These are phyloP conservation scores for Characodon lateralis DNA, from an alignment of 2,797 vertebrate genomes.

Conservation along the genomic window DNA sequence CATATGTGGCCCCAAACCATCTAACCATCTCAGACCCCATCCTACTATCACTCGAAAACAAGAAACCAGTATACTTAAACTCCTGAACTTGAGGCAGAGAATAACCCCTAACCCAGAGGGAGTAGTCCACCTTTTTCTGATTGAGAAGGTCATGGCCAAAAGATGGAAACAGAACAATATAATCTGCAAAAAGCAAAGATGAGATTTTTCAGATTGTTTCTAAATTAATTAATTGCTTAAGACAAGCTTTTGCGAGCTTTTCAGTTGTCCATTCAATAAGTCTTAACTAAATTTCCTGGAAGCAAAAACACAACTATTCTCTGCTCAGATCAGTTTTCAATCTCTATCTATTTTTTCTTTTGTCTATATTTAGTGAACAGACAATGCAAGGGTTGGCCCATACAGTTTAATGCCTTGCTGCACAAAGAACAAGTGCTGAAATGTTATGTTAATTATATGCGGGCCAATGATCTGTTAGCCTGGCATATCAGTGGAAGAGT, in stretches of 20 bases:
- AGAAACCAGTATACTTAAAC: background rate
- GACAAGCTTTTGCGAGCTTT: background rate
- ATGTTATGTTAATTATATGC: constrained; percentile 57
- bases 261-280: constrained; percentile 4
- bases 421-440: constrained; percentile 35
- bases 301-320: background rate
- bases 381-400: constrained; percentile 28
- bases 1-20: background rate
- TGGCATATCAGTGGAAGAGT: constrained; percentile 52
- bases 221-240: constrained; percentile 25
- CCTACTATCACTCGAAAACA: background rate
- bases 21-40: background rate
- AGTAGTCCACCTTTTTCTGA: too few relatives aligned
- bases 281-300: background rate
- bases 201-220: background rate
- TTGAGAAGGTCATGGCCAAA: background rate
- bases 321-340: background rate
- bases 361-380: constrained; percentile 10
- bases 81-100: background rate
- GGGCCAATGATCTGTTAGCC: constrained; percentile 35
- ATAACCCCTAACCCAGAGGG: background rate
- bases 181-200: background rate
- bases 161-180: background rate
- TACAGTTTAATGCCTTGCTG: constrained; percentile 50
- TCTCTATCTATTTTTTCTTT: background rate